Evolutionary conservation across 2,888 invertebrate species (phyloP).

Genomic region (Drosophila mettleri): DNA sequence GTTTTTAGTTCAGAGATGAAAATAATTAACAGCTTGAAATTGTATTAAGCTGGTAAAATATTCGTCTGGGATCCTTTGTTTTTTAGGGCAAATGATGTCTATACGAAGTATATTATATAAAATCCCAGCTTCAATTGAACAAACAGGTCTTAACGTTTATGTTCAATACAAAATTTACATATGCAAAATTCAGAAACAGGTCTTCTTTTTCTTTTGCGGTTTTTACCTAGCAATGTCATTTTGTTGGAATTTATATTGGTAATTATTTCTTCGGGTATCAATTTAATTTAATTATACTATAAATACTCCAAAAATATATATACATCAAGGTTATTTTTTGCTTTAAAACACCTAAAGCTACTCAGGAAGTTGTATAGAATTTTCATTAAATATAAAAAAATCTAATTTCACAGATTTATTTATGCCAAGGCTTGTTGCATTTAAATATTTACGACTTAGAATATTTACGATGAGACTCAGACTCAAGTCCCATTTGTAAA

Average conservation of each 20-base stretch:
- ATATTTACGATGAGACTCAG: constrained; percentile 1
- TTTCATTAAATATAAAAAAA: neutral
- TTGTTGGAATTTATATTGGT: neutral
- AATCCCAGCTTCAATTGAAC: neutral
- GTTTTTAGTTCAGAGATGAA: neutral
- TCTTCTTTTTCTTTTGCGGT: neutral
- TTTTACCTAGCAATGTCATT: neutral
- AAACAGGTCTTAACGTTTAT: constrained; percentile 1
- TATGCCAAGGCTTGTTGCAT: neutral
- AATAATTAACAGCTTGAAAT: neutral
- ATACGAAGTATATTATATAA: neutral
- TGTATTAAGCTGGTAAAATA: neutral
- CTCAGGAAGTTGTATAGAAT: neutral
- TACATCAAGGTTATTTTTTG: neutral
- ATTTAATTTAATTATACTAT: neutral
- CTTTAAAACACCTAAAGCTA: neutral
- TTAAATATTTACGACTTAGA: neutral
- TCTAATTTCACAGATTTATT: neutral
- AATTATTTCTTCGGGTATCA: neutral
- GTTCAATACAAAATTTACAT: constrained; percentile 4
- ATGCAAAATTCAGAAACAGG: neutral
- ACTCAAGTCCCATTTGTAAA: neutral
- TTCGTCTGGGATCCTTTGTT: neutral
- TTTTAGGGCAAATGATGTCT: neutral
- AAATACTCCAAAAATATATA: neutral